These are phyloP conservation scores for Oncorhynchus tshawytscha DNA, from an alignment of 2,113 vertebrate genomes.

Conservation along the genomic window DNA sequence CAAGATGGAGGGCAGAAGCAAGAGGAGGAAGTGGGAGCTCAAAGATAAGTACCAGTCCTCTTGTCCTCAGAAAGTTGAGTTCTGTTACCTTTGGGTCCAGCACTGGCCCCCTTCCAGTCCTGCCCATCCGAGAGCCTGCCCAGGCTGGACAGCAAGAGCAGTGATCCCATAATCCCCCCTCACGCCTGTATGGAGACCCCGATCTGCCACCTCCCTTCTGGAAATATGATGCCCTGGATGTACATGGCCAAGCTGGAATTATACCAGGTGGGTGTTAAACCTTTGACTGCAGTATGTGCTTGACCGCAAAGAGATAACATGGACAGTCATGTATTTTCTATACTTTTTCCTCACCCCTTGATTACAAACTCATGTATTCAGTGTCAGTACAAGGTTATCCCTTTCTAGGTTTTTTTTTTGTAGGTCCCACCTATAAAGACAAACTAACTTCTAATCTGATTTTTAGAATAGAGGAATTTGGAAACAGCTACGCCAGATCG, in stretches of 20 bases:
- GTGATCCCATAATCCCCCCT: neutral
- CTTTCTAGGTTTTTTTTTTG: neutral
- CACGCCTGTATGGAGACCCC: conserved; percentile 25
- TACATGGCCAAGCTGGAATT: conserved; percentile 67
- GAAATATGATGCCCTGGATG: conserved; percentile 68
- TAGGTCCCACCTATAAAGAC: neutral
- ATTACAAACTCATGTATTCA: neutral
- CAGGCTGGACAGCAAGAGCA: neutral
- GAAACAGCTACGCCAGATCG: neutral
- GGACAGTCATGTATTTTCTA: too few species aligned
- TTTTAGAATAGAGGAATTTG: neutral
- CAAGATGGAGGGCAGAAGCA: neutral
- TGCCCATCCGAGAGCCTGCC: neutral
- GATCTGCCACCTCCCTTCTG: conserved; percentile 42
- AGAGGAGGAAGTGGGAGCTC: too few species aligned
- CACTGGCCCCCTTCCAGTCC: neutral
- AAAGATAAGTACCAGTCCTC: too few species aligned
- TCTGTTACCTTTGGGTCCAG: neutral
- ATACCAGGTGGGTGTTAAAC: conserved; percentile 57
- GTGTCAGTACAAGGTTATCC: neutral
- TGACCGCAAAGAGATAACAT: neutral
- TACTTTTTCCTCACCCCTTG: neutral
- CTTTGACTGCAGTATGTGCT: neutral
- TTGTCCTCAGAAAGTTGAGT: neutral
- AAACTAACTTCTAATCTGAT: neutral